Conservation (phyloP, 1,140 invertebrate species). For the Adelges cooleyi region DNA sequence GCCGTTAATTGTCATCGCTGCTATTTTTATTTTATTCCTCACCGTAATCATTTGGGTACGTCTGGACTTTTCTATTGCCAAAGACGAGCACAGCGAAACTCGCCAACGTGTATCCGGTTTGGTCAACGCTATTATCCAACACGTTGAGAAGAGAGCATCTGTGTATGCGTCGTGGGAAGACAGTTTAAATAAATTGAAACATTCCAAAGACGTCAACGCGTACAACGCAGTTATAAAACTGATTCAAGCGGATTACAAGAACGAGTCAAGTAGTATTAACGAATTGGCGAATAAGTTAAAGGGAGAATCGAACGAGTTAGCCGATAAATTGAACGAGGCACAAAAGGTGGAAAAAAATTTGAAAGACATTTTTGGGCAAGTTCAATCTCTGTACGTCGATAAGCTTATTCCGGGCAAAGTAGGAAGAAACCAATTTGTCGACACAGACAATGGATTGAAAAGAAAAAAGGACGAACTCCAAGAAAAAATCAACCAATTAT, state of each 20-base stretch:
- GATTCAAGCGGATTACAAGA: conserved; percentile 53
- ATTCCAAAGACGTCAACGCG: conserved; percentile 48
- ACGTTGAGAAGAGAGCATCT: conserved; percentile 49
- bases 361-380: conserved; percentile 43
- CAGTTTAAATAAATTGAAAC: conserved; percentile 50
- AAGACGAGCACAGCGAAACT: conserved; percentile 46
- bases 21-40: conserved; percentile 83
- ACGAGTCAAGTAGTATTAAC: conserved; percentile 46
- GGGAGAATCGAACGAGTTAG: conserved; percentile 49
- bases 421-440: conserved; percentile 50
- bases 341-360: conserved; percentile 48
- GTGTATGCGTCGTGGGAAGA: conserved; percentile 55
- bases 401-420: conserved; percentile 56
- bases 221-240: conserved; percentile 48
- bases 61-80: conserved; percentile 83
- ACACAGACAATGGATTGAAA: conserved; percentile 46
- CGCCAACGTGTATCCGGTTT: conserved; percentile 44
- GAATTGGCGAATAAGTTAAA: conserved; percentile 50
- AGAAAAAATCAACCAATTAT: conserved; percentile 52
- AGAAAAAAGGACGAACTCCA: conserved; percentile 55
- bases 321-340: conserved; percentile 52
- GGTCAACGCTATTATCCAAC: conserved; percentile 45
- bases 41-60: conserved; percentile 87
- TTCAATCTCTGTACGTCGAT: conserved; percentile 48
- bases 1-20: conserved; percentile 74